Evolutionary conservation across 2,113 vertebrate genomes (phyloP), one percentile per base, ranked within the genome.

Genomic region (Halichoerus grypus): DNA sequence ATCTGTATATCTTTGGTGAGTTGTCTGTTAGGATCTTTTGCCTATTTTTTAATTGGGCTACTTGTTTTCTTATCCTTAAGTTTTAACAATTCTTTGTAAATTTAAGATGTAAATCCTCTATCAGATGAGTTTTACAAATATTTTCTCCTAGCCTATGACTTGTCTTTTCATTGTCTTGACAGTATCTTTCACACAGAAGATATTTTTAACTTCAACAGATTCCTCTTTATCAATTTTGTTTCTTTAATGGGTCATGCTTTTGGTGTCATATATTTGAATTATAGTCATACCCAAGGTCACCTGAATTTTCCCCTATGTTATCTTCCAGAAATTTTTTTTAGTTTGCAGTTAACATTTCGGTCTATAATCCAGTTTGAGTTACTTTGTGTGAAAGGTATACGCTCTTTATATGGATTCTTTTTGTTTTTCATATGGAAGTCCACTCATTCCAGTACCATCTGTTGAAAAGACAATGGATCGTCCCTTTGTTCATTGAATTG

Each of bases 81-180:
- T 87, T 93, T 53, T 93, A 84, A 49, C 49, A 74, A 19, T 83
- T 74, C n/a, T 53, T 83, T 53, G 39, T 72, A 72, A 72, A 31
- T 82, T 88, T 89, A 72, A 26, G 19, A 53, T 33, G 74, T 22
- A 83, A 89, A 83, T 83, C 3, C 36, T 46, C 57, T 71, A 61
- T 65, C 26, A 55, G 7, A 55, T 55, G 67, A 65, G 67, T 21
- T 69, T 80, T 80, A 69, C 21, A 36, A 69, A 28, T 57, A 51
- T 89, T 83, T 90, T 65, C 42, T 42, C 65, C 42, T 26, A 74
- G 42, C 10, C 67, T 74, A 24, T 19, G 46, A 7, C 21, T 83
- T 83, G 21, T 83, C n/a, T 95, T 90, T 95, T 76, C 26, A 76
- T 36, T 71, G 67, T 74, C 28, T 76, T 83, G 39, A 83, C 19